Conservation (phyloP, 2,113 vertebrate species). For the Bungarus multicinctus region DNA sequence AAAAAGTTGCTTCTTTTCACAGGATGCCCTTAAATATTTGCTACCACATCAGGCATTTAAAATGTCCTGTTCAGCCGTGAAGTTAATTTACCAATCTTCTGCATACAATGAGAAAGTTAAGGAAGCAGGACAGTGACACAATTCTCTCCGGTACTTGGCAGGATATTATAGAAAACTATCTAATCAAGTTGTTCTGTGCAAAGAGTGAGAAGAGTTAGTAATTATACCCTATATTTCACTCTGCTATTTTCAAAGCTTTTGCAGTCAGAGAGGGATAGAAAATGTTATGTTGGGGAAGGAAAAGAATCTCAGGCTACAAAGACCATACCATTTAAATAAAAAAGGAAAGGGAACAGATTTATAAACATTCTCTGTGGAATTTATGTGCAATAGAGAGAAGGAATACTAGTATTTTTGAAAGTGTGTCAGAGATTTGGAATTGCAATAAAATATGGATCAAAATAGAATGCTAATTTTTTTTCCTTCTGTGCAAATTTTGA, state of each 20-base stretch:
- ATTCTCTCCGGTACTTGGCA: neutral
- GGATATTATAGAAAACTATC: neutral
- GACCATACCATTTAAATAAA: neutral
- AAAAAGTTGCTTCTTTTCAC: neutral
- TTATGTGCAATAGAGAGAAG: neutral
- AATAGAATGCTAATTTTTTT: neutral
- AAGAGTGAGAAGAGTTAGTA: neutral
- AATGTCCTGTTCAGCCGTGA: neutral
- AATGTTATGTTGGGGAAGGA: neutral
- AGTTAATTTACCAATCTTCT: neutral
- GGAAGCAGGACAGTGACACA: neutral
- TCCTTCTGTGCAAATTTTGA: neutral
- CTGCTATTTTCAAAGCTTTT: neutral
- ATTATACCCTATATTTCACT: neutral
- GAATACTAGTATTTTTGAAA: neutral
- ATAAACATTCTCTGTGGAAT: neutral
- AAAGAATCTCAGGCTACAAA: neutral
- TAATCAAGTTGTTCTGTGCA: neutral
- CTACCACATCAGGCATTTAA: neutral
- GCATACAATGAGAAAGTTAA: neutral
- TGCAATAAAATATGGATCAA: neutral
- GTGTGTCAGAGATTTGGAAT: neutral
- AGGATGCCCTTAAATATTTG: neutral
- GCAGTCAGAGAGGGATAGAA: neutral
- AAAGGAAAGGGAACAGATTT: neutral